These are phyloP conservation scores for Steinernema feltiae DNA, from an alignment of 1,140 invertebrate species.

Conservation along the genomic window DNA sequence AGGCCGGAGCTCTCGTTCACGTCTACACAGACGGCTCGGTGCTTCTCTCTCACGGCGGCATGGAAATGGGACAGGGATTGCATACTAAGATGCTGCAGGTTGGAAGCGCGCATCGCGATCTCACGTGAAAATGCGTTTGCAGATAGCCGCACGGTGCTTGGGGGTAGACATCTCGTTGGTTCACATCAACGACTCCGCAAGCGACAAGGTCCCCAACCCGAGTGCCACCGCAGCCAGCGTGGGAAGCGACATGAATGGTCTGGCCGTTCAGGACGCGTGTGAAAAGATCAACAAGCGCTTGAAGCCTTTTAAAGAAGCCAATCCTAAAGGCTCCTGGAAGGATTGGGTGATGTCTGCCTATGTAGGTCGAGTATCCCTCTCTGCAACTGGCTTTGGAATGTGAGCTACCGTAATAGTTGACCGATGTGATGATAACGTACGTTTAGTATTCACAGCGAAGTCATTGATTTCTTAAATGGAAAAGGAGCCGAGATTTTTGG, in stretches of 20 bases:
- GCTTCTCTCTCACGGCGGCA: conserved; percentile 79
- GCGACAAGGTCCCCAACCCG: conserved; percentile 88
- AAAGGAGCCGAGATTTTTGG: conserved; percentile 51
- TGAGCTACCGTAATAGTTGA: conserved; percentile 42
- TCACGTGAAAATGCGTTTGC: conserved; percentile 63
- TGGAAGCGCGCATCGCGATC: conserved; percentile 33
- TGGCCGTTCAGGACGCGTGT: conserved; percentile 84
- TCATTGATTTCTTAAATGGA: conserved; percentile 45
- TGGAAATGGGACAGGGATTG: conserved; percentile 91
- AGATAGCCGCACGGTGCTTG: conserved; percentile 68
- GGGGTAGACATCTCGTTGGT: conserved; percentile 72
- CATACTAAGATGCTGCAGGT: conserved; percentile 90
- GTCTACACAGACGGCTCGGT: conserved; percentile 86
- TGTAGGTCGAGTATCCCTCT: conserved; percentile 72
- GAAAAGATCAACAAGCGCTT: conserved; percentile 71
- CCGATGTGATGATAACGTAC: conserved; percentile 18
- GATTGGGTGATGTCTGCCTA: conserved; percentile 78
- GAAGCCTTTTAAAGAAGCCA: conserved; percentile 69
- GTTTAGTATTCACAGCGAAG: conserved; percentile 48
- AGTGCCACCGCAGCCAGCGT: conserved; percentile 83
- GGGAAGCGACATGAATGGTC: conserved; percentile 86
- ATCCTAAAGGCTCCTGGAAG: conserved; percentile 77
- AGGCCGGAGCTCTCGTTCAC: conserved; percentile 77
- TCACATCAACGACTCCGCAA: conserved; percentile 78
- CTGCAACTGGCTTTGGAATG: conserved; percentile 76